These are phyloP conservation scores for Galleria mellonella DNA, from an alignment of 1,140 invertebrate species.

Conservation along the genomic window DNA sequence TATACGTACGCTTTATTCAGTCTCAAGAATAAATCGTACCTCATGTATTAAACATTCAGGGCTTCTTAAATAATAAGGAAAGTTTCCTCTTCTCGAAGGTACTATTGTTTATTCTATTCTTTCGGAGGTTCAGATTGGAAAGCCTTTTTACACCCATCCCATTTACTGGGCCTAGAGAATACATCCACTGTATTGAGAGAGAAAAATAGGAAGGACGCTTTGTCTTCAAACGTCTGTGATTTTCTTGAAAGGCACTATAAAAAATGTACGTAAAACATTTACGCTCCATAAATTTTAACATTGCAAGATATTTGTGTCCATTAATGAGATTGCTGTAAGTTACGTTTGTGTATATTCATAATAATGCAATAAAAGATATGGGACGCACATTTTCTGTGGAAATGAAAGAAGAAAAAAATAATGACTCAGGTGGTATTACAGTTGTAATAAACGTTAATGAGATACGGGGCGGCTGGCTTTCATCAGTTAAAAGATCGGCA, in stretches of 20 bases:
- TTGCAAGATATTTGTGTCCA: slow-evolving; percentile 35
- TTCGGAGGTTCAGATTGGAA: slow-evolving; percentile 59
- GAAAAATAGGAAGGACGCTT: slow-evolving; percentile 31
- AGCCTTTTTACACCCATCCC: slow-evolving; percentile 48
- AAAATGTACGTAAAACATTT: slow-evolving; percentile 48
- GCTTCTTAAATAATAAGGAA: slow-evolving; percentile 67
- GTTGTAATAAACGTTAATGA: slow-evolving; percentile 11
- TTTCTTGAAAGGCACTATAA: slow-evolving; percentile 55
- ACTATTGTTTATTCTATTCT: slow-evolving; percentile 61
- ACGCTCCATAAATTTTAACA: slow-evolving; percentile 51
- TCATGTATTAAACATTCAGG: slow-evolving; percentile 63
- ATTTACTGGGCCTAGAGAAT: slow-evolving; percentile 49
- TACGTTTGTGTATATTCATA: no score
- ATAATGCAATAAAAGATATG: no score
- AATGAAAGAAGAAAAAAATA: slow-evolving; percentile 5
- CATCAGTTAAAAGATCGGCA: slow-evolving; percentile 14
- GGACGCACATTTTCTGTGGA: background rate
- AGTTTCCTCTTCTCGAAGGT: slow-evolving; percentile 36
- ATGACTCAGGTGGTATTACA: slow-evolving; percentile 5
- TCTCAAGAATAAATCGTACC: slow-evolving; percentile 47
- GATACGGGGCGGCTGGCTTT: background rate
- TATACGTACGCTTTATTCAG: slow-evolving; percentile 48
- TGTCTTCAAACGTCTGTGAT: slow-evolving; percentile 57
- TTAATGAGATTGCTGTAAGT: slow-evolving; percentile 22
- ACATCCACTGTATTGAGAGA: slow-evolving; percentile 42